Base-by-base conservation (phyloP, 2,888 invertebrate species). In the Agrenia bidenticulata region DNA sequence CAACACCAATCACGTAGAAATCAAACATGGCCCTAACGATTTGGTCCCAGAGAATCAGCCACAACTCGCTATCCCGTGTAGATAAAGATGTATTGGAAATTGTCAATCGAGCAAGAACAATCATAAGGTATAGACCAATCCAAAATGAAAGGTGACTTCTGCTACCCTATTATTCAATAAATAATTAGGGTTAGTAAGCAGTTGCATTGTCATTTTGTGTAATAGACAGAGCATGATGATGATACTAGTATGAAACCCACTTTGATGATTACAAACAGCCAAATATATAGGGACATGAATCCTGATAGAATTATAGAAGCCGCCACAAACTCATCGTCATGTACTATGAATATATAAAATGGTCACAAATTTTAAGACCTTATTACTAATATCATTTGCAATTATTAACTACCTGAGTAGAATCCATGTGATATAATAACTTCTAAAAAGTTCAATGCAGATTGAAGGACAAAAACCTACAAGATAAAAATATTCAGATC, bases 1-100 rank as follows among this genome's bases (percentile, higher is more conserved):
- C 67, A 21, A 67, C 61, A 45, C 60, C 50, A 45, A 63, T 55
- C 1, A 67, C 60, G 37, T 63, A 63, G 23, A 56, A 27, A 17
- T 63, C 63, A 39, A 51, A 37, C 1, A n/a, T n/a, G n/a, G n/a
- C n/a, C n/a, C n/a, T n/a, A n/a, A n/a, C n/a, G n/a, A n/a, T n/a
- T n/a, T n/a, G n/a, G n/a, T n/a, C n/a, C n/a, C n/a, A n/a, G n/a
- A n/a, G n/a, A n/a, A n/a, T n/a, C n/a, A n/a, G n/a, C n/a, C n/a
- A n/a, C n/a, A n/a, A n/a, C n/a, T n/a, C n/a, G n/a, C n/a, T n/a
- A n/a, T n/a, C n/a, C n/a, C n/a, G n/a, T n/a, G 9, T 39, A 15
- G 39, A 11, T 39, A 39, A 39, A 39, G 15, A 11, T 7, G 39
- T 39, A 39, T 39, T 39, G 39, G 15, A 39, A 39, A 39, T 39